Evolutionary conservation across 2,797 vertebrate genomes (phyloP), one percentile per base, ranked within the genome.

Genomic region (Peromyscus melanophrys): DNA sequence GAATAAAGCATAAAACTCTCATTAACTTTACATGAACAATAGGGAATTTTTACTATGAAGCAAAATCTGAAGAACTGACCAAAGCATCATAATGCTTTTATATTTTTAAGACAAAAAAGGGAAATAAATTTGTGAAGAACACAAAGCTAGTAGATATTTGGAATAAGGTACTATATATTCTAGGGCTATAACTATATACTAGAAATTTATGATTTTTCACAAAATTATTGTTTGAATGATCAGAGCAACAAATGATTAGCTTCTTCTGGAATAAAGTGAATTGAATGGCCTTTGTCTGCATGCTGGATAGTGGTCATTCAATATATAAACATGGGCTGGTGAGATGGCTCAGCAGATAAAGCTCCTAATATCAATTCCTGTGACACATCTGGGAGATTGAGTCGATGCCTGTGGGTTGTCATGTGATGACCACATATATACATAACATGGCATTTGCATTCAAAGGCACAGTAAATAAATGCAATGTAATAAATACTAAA

Each of bases 141-240:
- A 87, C 34, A 59, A 59, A n/a, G 40, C 7, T 57, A 71, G 6
- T 40, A 16, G 27, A 27, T 57, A 76, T 84, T 25, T 57, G 59
- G 37, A n/a, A 52, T 29, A 46, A n/a, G 12, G 6, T 13, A 55
- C 6, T 76, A 83, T 9, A 82, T 9, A 82, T 52, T 63, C 19
- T 49, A 88, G 65, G 40, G 4, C 13, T 43, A 3, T 75, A 37
- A 83, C 19, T 63, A 75, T 12, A 78, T 8, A 92, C 82, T 16
- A 69, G 21, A 76, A 92, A 71, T 40, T 6, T 61, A 40, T n/a
- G 49, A 87, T 76, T 83, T 92, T 73, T 92, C 34, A 73, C 29
- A 84, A 87, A 92, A 57, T 71, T 29, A 49, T 87, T 75, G 55
- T 89, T 69, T 78, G 29, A 94, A 95, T 90, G 29, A 65, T n/a